Conservation (phyloP, 2,888 invertebrate genomes). For the Eupithecia subfuscata region DNA sequence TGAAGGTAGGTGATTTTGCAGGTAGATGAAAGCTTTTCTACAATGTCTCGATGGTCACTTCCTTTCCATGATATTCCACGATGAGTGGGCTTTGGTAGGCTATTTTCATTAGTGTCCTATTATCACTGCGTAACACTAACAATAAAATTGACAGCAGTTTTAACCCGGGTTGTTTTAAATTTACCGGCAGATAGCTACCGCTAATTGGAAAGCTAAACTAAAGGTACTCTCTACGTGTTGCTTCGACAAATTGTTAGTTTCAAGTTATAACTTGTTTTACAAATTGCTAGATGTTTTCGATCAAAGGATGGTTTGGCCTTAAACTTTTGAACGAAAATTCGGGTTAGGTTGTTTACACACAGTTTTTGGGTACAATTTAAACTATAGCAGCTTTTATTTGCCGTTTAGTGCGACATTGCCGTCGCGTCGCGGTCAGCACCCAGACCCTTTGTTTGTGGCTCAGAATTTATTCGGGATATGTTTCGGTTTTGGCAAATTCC, state of each 20-base stretch:
- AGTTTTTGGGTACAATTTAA: conserved; percentile 81
- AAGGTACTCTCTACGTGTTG: conserved; percentile 38
- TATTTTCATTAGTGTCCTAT: background rate
- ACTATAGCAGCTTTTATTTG: conserved; percentile 81
- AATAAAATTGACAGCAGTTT: background rate
- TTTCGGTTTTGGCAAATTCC: conserved; percentile 65
- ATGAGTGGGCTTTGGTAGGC: background rate
- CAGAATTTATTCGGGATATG: conserved; percentile 66
- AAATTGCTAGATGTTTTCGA: conserved; percentile 70
- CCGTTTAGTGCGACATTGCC: conserved; percentile 79
- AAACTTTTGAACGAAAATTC: conserved; percentile 71
- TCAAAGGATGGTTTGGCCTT: conserved; percentile 70
- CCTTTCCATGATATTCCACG: background rate
- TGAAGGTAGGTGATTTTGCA: background rate
- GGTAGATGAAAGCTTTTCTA: background rate
- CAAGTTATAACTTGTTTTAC: conserved; percentile 50
- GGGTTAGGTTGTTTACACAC: conserved; percentile 74
- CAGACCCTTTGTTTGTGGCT: conserved; percentile 72
- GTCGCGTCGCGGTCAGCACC: conserved; percentile 68
- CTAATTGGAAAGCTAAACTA: conserved; percentile 18
- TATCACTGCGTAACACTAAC: background rate
- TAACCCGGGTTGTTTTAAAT: conserved; percentile 4
- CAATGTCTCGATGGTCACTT: background rate
- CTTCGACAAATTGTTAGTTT: conserved; percentile 44
- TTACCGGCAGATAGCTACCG: background rate